Evolutionary conservation across 2,113 vertebrate genomes (phyloP).

Genomic region (Epinephelus lanceolatus): DNA sequence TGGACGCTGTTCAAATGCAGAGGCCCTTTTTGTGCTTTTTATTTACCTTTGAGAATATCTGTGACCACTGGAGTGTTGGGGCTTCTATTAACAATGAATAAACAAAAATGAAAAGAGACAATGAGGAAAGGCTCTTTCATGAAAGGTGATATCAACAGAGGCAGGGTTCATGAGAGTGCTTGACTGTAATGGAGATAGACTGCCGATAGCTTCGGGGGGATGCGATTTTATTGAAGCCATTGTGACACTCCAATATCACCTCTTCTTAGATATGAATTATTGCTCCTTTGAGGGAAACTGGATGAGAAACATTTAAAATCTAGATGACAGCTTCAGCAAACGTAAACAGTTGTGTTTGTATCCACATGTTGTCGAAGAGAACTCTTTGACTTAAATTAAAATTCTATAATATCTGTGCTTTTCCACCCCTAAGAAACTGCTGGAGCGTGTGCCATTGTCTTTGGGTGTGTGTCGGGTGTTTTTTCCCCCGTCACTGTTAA

Average conservation of each 20-base stretch:
- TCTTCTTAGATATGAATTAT: constrained; percentile 78
- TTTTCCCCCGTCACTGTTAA: constrained; percentile 69
- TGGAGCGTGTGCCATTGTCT: constrained; percentile 43
- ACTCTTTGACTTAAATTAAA: constrained; percentile 22
- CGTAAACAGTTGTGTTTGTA: constrained; percentile 37
- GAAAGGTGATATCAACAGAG: constrained; percentile 75
- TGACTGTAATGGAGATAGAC: constrained; percentile 84
- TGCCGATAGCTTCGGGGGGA: constrained; percentile 81
- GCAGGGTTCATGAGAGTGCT: constrained; percentile 75
- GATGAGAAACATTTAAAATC: constrained; percentile 65
- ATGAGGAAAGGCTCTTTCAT: constrained; percentile 74
- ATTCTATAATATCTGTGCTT: constrained; percentile 27
- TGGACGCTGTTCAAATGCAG: constrained; percentile 3
- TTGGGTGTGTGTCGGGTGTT: constrained; percentile 34
- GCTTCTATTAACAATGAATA: constrained; percentile 73
- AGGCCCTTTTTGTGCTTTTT: neutral
- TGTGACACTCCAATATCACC: constrained; percentile 77
- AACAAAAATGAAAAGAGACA: constrained; percentile 73
- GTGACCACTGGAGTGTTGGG: constrained; percentile 15
- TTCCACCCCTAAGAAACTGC: constrained; percentile 34
- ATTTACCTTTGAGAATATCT: constrained; percentile 52
- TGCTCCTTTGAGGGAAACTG: constrained; percentile 60
- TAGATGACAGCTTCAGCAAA: constrained; percentile 51
- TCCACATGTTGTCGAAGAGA: constrained; percentile 3
- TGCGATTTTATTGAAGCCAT: constrained; percentile 82